Percentiles rank a stretch among this genome's conserved stretches.
These are phyloP conservation scores for Leucophenga maculata DNA, from an alignment of 2,888 invertebrate genomes.

Conservation along the genomic window DNA sequence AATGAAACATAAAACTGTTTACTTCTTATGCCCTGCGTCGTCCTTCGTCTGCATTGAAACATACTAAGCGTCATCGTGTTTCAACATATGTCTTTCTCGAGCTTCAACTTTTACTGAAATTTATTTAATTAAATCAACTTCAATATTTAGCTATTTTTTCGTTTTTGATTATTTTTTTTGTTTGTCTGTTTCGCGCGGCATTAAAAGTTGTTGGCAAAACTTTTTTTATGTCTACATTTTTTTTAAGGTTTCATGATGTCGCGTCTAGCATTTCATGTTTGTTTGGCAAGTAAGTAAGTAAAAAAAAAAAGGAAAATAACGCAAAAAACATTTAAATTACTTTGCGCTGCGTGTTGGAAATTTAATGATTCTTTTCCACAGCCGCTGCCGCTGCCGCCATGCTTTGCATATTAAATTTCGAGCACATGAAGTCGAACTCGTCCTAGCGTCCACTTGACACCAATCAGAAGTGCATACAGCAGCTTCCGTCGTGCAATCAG, in stretches of 20 bases:
- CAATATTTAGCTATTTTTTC: slow-evolving; percentile 3
- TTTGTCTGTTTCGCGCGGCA: background rate
- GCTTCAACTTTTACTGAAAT: background rate
- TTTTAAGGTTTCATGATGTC: slow-evolving; percentile 4
- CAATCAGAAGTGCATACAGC: slow-evolving; percentile 22
- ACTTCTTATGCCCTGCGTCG: background rate
- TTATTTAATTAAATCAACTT: slow-evolving; percentile 26
- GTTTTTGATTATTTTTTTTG: background rate
- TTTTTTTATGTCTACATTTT: slow-evolving; percentile 15
- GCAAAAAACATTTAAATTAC: slow-evolving; percentile 18
- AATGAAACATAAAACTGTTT: slow-evolving; percentile 24
- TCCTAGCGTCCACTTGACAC: slow-evolving; percentile 14
- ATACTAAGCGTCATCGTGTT: too few relatives aligned
- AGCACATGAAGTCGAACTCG: background rate
- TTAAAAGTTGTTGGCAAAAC: slow-evolving; percentile 10
- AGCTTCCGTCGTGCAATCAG: slow-evolving; percentile 19
- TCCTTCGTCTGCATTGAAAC: background rate
- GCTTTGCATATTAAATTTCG: slow-evolving; percentile 21
- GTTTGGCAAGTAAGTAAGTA: background rate
- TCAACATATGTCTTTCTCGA: background rate
- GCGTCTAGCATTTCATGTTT: slow-evolving; percentile 8
- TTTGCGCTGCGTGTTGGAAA: background rate
- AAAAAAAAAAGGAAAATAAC: background rate
- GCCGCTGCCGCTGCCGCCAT: too few relatives aligned
- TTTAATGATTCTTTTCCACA: background rate